Evolutionary conservation across 2,113 vertebrate species (phyloP).

Genomic region (Perccottus glenii): DNA sequence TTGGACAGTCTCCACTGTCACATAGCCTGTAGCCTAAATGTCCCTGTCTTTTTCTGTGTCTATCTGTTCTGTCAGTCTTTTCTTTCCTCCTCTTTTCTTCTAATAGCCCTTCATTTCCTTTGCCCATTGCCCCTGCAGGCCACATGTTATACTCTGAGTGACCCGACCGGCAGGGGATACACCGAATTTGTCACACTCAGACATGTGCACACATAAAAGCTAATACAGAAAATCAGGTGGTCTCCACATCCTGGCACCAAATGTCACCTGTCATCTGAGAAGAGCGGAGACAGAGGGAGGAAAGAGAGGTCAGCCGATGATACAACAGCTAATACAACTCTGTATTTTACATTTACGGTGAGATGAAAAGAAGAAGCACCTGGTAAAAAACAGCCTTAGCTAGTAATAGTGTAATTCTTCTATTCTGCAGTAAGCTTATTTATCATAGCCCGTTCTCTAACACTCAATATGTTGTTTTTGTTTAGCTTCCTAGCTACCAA

Average conservation of each 20-base stretch:
- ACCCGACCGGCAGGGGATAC: slow-evolving; percentile 69
- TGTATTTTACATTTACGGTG: slow-evolving; percentile 5
- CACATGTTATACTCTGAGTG: slow-evolving; percentile 78
- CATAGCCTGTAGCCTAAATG: slow-evolving; percentile 74
- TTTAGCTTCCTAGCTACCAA: too few relatives aligned
- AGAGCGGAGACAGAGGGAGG: slow-evolving; percentile 23
- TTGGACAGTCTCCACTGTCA: slow-evolving; percentile 72
- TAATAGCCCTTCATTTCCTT: slow-evolving; percentile 77
- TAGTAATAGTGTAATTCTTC: too few relatives aligned
- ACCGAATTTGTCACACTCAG: slow-evolving; percentile 52
- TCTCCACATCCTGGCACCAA: slow-evolving; percentile 52
- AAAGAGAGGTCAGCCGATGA: slow-evolving; percentile 43
- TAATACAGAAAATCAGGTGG: slow-evolving; percentile 24
- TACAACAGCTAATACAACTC: slow-evolving; percentile 9
- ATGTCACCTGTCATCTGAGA: slow-evolving; percentile 59
- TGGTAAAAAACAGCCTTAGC: too few relatives aligned
- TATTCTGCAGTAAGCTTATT: too few relatives aligned
- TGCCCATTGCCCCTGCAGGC: slow-evolving; percentile 75
- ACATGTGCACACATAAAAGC: not conserved
- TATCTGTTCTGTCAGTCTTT: slow-evolving; percentile 55
- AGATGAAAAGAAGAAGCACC: slow-evolving; percentile 7
- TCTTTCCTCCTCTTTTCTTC: slow-evolving; percentile 48
- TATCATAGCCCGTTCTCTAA: too few relatives aligned
- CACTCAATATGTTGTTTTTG: too few relatives aligned
- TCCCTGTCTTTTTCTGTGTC: slow-evolving; percentile 58